Percentiles rank a stretch among this genome's conserved stretches.
These are phyloP conservation scores for Epinotia demarniana DNA, from an alignment of 2,888 invertebrate species.

Conservation along the genomic window DNA sequence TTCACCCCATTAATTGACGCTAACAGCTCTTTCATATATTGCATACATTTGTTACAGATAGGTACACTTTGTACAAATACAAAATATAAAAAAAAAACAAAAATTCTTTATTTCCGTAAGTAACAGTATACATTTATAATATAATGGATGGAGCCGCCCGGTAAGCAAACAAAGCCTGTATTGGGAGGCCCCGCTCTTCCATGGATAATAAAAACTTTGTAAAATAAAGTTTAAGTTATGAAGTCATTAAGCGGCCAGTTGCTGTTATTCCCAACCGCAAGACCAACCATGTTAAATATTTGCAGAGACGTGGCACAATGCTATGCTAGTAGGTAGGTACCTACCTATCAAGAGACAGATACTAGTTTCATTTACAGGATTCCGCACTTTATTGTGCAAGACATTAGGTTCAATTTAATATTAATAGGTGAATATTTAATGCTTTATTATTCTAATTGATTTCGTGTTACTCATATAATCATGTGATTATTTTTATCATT, in stretches of 20 bases:
- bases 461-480: slow-evolving; percentile 32
- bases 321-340: no score
- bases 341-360: slow-evolving; percentile 21
- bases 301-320: slow-evolving; percentile 25
- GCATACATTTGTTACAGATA: background rate
- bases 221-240: background rate
- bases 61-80: no score
- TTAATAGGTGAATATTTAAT: background rate
- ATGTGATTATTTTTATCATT: slow-evolving; percentile 36
- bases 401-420: slow-evolving; percentile 15
- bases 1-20: no score
- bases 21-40: background rate
- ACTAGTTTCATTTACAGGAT: background rate
- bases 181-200: no score
- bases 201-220: no score
- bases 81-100: no score
- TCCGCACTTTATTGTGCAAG: background rate
- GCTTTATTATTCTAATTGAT: slow-evolving; percentile 17
- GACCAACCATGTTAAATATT: slow-evolving; percentile 18
- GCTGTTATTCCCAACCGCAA: background rate
- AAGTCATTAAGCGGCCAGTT: background rate
- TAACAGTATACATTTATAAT: no score
- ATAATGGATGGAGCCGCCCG: no score
- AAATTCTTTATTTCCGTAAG: no score
- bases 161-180: no score